Base-by-base conservation (phyloP, 2,797 vertebrate genomes). In the Liasis olivaceus region DNA sequence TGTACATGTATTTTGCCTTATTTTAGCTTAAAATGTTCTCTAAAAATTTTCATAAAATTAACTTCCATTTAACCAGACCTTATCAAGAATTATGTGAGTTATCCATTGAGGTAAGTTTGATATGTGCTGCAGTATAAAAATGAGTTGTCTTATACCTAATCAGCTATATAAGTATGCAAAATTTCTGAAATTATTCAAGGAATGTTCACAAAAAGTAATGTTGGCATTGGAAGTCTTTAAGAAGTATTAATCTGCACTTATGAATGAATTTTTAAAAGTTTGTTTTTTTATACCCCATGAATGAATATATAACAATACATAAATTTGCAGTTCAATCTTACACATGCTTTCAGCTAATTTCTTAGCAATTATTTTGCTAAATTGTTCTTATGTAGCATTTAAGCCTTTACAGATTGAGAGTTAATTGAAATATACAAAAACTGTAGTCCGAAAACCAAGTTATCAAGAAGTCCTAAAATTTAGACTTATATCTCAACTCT, bases 161-260 rank as follows among this genome's bases (percentile, higher is more conserved):
- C n/a, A 66, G 12, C 28, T 66, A n/a, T n/a, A n/a, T 66, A 66
- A n/a, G n/a, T 66, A n/a, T n/a, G 2, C 20, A 62, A 42, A 63
- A 13, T 87, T 36, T 26, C 11, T n/a, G 64, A 66, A 66, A 26
- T 66, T 66, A 66, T 11, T n/a, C 31, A 36, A 59, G n/a, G 9
- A 88, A 88, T 86, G 54, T 58, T 58, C 12, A 54, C 28, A 86
- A 54, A n/a, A 86, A 31, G 54, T n/a, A 85, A 85, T n/a, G 51
- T 56, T 85, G 54, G 54, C 5, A 5, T 58, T 15, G 56, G 28
- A 58, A 86, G 54, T 86, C 11, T 86, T 86, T 86, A 8, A n/a
- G 7, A 97, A 97, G 97, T 97, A 96, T 95, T 96, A 95, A 94
- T 94, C 96, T 94, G 97, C 95, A 97, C 95, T 13, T 66, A 66